These are phyloP conservation scores for Bursaphelenchus okinawaensis DNA, from an alignment of 2,888 invertebrate genomes.

Conservation along the genomic window DNA sequence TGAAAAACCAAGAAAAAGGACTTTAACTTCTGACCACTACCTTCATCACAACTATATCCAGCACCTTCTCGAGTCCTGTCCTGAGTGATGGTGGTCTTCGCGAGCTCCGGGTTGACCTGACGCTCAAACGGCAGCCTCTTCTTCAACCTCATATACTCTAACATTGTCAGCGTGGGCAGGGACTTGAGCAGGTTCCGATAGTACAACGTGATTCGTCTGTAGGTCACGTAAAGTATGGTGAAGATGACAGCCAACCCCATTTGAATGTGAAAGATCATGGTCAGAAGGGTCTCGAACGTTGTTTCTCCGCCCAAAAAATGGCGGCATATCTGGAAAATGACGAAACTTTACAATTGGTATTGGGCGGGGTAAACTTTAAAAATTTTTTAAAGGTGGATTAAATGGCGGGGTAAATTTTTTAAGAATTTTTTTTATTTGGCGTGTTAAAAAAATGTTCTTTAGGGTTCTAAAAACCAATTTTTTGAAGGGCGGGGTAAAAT, in stretches of 20 bases:
- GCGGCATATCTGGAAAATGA: not conserved
- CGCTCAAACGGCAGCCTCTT: not conserved
- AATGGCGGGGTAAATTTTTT: too few species aligned
- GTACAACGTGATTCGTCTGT: not conserved
- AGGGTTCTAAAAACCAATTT: too few species aligned
- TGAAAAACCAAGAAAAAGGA: not conserved
- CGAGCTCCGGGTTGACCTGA: not conserved
- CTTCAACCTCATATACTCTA: not conserved
- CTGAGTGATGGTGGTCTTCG: too few species aligned
- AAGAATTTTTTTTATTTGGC: too few species aligned
- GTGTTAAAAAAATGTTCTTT: too few species aligned
- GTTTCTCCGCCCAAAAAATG: not conserved
- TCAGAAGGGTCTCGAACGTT: not conserved
- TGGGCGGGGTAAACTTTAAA: too few species aligned
- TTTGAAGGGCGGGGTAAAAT: too few species aligned
- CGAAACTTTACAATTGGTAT: too few species aligned
- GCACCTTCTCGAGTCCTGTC: too few species aligned
- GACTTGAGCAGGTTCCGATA: not conserved
- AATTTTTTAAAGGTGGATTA: too few species aligned
- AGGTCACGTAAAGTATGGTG: not conserved
- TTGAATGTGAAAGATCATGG: not conserved
- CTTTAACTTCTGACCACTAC: not conserved
- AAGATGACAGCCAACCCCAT: not conserved
- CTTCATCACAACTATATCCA: conserved; percentile 15
- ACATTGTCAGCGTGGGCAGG: not conserved